Evolutionary conservation across 2,797 vertebrate species (phyloP), one percentile per base, ranked within the genome.

Genomic region (Ambastaia sidthimunki): DNA sequence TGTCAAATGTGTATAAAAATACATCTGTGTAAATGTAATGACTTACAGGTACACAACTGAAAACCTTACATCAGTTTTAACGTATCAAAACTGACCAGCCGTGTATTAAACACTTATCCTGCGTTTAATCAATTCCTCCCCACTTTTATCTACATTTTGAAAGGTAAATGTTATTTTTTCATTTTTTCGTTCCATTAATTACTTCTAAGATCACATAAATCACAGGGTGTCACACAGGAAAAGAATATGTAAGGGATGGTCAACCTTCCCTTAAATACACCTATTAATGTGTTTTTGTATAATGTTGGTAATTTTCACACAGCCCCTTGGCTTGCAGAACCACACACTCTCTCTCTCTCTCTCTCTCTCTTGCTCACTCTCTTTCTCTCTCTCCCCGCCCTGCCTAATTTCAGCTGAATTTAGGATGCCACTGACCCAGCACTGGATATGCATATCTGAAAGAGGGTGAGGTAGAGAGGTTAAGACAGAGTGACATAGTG

Each of bases 271-370:
- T 76, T 31, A 72, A 66, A 19, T 16, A 16, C 37, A 41, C 23
- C 54, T 34, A 44, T 82, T 7, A 41, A 62, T 74, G 52, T 82
- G 78, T 78, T 84, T 92, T 89, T 85, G 66, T 85, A 85, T 68
- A 81, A 82, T 85, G 77, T 71, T 37, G 57, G 90, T 90, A 91
- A 92, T 93, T 94, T 93, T 90, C 72, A 92, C 88, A 92, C 90
- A 83, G 87, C 91, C 93, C 93, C 93, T 94, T 89, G 81, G 63
- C 74, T 85, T 82, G 91, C 90, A 88, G 88, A 92, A 86, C 88
- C 31, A 18, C 74, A 47, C 60, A 44, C 67, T 28, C 47, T 41
- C 44, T 19, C 10, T 41, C 65, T 60, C 48, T 6, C 41, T 37
- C 52, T 19, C 25, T 59, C 25, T 62, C 62, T 28, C 57, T 70